Conservation (phyloP, 1,140 invertebrate genomes). For the Drosophila kikkawai region DNA sequence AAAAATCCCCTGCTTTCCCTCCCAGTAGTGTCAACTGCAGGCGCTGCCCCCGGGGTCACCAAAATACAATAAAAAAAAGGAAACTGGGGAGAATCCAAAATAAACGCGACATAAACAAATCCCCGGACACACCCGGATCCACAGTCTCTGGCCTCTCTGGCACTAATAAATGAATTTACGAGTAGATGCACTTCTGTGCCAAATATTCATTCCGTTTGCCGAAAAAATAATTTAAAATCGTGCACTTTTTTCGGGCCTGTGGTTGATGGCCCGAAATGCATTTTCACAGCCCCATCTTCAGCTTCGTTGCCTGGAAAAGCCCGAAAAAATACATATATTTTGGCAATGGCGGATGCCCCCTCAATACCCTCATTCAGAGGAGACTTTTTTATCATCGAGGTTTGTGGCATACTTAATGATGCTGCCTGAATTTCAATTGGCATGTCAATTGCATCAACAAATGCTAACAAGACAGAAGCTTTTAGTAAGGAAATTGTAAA, state of each 20-base stretch:
- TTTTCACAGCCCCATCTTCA: conserved; percentile 38
- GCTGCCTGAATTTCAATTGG: conserved; percentile 41
- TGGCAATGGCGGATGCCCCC: background rate
- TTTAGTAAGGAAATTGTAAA: background rate
- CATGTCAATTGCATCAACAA: conserved; percentile 30
- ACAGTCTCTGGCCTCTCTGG: conserved; percentile 24
- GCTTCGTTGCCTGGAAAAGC: background rate
- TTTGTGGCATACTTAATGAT: conserved; percentile 32
- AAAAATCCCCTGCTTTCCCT: conserved; percentile 12
- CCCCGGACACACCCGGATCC: conserved; percentile 24
- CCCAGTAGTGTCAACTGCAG: conserved; percentile 67
- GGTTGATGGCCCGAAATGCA: conserved; percentile 52
- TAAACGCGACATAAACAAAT: conserved; percentile 73
- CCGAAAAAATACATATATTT: conserved; percentile 28
- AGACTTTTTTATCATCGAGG: conserved; percentile 7
- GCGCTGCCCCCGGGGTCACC: conserved; percentile 21
- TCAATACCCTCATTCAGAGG: background rate
- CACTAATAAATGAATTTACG: conserved; percentile 84
- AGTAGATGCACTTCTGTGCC: conserved; percentile 73
- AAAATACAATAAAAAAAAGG: conserved; percentile 36
- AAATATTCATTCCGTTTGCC: conserved; percentile 60
- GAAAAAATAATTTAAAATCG: conserved; percentile 68
- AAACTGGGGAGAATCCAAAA: conserved; percentile 17
- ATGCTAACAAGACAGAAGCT: background rate
- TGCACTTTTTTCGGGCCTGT: conserved; percentile 42